Conservation (phyloP, 2,113 vertebrate genomes). For the Pomatorhinus ruficollis region DNA sequence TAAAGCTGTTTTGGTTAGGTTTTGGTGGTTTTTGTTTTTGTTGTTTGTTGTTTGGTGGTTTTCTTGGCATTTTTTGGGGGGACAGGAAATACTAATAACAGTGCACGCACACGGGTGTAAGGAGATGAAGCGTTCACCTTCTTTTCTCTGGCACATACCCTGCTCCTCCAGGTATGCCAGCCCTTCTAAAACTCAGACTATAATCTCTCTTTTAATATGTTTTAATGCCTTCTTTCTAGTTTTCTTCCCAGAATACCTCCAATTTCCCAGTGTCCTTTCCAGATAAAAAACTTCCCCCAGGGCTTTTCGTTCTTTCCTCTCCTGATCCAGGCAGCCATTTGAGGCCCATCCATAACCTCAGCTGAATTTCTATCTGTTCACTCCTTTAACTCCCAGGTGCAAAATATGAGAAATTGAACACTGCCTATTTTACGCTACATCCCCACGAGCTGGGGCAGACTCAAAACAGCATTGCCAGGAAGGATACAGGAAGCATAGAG, state of each 20-base stretch:
- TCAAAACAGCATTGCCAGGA: neutral
- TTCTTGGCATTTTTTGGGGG: neutral
- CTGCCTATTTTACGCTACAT: neutral
- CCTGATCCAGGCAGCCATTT: neutral
- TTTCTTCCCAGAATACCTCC: neutral
- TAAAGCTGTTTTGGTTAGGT: neutral
- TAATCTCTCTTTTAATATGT: neutral
- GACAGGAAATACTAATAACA: neutral
- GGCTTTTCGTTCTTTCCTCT: neutral
- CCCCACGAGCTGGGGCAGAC: neutral
- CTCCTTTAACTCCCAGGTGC: neutral
- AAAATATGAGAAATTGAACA: neutral
- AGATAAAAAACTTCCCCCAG: neutral
- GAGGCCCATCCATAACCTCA: accelerated
- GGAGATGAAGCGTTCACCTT: neutral
- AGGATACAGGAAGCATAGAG: neutral
- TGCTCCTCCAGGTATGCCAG: neutral
- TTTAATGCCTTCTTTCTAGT: neutral
- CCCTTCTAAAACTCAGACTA: neutral
- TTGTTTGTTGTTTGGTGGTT: neutral
- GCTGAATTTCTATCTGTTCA: neutral
- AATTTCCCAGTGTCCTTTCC: neutral
- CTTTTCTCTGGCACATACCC: neutral
- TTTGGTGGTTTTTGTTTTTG: neutral
- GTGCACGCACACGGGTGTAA: neutral